These are phyloP conservation scores for Tetanocera ferruginea DNA, from an alignment of 2,888 invertebrate genomes.

Conservation along the genomic window DNA sequence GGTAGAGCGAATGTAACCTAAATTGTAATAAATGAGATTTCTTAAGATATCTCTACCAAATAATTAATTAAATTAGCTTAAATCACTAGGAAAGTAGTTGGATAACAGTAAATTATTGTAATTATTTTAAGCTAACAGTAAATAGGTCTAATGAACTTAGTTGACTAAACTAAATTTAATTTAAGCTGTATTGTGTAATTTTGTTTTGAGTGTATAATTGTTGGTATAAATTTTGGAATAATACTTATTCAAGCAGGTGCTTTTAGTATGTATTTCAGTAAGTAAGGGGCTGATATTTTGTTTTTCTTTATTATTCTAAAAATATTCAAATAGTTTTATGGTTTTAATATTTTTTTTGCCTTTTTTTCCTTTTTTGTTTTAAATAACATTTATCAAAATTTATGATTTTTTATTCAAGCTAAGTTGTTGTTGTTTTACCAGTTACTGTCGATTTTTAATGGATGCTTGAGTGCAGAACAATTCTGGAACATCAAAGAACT, in stretches of 20 bases:
- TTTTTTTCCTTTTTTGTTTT: not conserved
- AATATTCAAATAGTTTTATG: not conserved
- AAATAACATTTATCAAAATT: conserved; percentile 37
- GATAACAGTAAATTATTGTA: not conserved
- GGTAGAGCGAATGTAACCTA: too few species aligned
- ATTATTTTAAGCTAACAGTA: not conserved
- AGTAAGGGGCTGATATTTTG: not conserved
- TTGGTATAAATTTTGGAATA: not conserved
- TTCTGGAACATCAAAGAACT: too few species aligned
- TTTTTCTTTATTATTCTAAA: conserved; percentile 3
- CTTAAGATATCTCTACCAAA: not conserved
- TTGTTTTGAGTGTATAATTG: not conserved
- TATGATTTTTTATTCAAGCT: not conserved
- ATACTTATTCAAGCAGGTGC: not conserved
- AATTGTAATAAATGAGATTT: too few species aligned
- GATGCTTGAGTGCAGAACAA: too few species aligned
- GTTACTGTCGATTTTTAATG: too few species aligned
- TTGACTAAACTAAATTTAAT: not conserved
- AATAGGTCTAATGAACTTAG: not conserved
- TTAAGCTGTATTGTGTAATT: not conserved
- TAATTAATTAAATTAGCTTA: not conserved
- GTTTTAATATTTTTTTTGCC: not conserved
- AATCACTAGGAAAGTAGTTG: not conserved
- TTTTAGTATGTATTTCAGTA: not conserved
- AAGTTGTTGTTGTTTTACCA: not conserved